Evolutionary conservation across 2,113 vertebrate species (phyloP).

Genomic region (Vanacampus margaritifer): DNA sequence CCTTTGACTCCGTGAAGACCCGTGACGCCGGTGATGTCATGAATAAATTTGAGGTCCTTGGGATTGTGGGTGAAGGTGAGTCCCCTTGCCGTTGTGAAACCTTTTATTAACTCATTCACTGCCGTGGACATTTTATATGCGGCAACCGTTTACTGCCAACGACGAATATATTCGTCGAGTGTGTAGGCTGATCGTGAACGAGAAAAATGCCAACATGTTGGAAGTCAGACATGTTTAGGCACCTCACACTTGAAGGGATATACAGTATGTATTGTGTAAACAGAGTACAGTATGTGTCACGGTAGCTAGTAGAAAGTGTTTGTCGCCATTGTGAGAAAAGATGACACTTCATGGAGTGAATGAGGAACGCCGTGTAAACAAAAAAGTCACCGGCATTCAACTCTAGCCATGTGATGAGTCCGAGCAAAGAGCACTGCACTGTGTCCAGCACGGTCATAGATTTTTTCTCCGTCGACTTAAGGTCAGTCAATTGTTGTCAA

Average conservation of each 20-base stretch:
- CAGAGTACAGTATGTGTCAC: not conserved
- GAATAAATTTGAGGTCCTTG: constrained; percentile 99
- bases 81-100: constrained; percentile 7
- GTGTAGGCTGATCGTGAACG: not conserved
- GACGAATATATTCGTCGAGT: not conserved
- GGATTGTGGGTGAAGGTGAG: constrained; percentile 99
- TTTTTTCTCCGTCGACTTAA: constrained; percentile 30
- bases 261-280: too few species aligned
- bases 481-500: constrained; percentile 45
- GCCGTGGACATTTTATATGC: too few species aligned
- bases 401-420: too few species aligned
- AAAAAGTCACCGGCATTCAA: not conserved
- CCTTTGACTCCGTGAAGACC: constrained; percentile 98
- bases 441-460: constrained; percentile 29
- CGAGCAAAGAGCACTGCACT: not conserved
- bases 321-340: not conserved
- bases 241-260: not conserved
- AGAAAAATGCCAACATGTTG: not conserved
- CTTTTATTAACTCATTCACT: too few species aligned
- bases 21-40: constrained; percentile 98
- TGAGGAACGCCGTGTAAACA: not conserved
- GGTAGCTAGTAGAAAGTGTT: not conserved
- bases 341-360: not conserved
- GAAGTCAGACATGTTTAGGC: not conserved
- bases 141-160: not conserved